A percentile compares a stretch with the other conserved stretches of the same genome.
These are phyloP conservation scores for Calidris pugnax DNA, from an alignment of 2,113 vertebrate species.

Conservation along the genomic window DNA sequence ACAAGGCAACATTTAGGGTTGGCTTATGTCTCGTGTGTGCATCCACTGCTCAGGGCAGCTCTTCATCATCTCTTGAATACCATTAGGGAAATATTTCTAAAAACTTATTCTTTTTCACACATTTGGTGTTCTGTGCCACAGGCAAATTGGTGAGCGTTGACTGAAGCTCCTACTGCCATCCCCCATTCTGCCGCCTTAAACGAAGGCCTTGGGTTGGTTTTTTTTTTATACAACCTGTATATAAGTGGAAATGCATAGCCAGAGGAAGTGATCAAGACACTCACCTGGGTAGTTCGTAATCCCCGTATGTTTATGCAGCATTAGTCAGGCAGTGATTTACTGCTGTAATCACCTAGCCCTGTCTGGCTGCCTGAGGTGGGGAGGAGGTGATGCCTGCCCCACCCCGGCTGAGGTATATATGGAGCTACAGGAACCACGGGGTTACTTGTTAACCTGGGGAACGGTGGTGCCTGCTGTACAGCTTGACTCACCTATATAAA, in stretches of 20 bases:
- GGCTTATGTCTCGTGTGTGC: background rate
- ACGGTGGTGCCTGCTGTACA: conserved; percentile 14
- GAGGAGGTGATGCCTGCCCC: conserved; percentile 73
- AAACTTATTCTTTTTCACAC: background rate
- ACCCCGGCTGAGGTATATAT: conserved; percentile 52
- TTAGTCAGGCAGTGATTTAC: conserved; percentile 87
- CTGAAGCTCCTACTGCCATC: background rate
- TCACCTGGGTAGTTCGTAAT: conserved; percentile 25
- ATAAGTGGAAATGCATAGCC: conserved; percentile 44
- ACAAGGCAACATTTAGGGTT: background rate
- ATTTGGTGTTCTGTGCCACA: background rate
- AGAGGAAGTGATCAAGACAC: conserved; percentile 45
- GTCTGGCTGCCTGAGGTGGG: conserved; percentile 73
- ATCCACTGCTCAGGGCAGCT: background rate
- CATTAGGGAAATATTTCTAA: background rate
- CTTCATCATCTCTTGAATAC: background rate
- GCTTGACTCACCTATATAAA: conserved; percentile 83
- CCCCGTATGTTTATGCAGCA: conserved; percentile 45
- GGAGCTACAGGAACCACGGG: conserved; percentile 59
- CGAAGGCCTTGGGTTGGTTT: background rate
- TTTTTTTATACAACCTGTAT: background rate
- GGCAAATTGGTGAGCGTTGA: background rate
- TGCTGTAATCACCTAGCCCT: conserved; percentile 54
- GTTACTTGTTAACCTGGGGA: conserved; percentile 63
- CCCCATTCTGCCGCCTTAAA: background rate